phyloP scores from a whole-genome alignment of 1,140 invertebrate genomes.

The Leptinotarsa lineolata region DNA sequence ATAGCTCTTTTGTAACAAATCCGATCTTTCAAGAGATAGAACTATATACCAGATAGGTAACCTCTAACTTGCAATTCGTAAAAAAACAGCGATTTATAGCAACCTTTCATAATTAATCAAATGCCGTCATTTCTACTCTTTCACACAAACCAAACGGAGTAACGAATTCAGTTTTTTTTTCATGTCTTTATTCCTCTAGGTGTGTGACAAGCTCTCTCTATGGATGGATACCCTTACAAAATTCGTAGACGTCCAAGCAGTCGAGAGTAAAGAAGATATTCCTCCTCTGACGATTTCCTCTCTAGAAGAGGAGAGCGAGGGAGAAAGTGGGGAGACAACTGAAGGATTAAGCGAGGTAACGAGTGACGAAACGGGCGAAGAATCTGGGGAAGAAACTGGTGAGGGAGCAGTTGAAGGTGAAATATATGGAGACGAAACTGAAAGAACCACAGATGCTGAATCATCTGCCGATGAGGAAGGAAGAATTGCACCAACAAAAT shows the following conservation, averaged over 20 bases:
- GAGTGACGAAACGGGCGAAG: constrained; percentile 3
- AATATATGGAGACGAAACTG: neutral
- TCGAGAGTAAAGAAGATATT: constrained; percentile 35
- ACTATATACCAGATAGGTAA: no score
- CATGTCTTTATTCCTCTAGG: neutral
- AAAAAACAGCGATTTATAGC: no score
- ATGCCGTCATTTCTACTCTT: no score
- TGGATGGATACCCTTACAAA: constrained; percentile 46
- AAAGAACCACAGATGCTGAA: neutral
- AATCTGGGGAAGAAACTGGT: constrained; percentile 24
- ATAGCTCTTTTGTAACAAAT: no score
- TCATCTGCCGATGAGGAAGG: neutral
- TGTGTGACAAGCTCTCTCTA: constrained; percentile 42
- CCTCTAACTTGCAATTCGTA: no score
- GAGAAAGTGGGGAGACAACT: constrained; percentile 27
- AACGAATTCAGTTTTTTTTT: no score
- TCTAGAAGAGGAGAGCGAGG: constrained; percentile 32
- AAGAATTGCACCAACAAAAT: neutral
- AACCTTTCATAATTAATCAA: no score
- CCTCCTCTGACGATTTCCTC: constrained; percentile 36
- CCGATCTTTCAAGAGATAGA: no score
- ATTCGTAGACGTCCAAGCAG: constrained; percentile 44
- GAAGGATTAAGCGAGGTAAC: constrained; percentile 31
- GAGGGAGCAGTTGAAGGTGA: constrained; percentile 16
- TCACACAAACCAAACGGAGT: no score